Evolutionary conservation across 1,140 invertebrate genomes (phyloP).

Genomic region (Scaptomyza hsui): DNA sequence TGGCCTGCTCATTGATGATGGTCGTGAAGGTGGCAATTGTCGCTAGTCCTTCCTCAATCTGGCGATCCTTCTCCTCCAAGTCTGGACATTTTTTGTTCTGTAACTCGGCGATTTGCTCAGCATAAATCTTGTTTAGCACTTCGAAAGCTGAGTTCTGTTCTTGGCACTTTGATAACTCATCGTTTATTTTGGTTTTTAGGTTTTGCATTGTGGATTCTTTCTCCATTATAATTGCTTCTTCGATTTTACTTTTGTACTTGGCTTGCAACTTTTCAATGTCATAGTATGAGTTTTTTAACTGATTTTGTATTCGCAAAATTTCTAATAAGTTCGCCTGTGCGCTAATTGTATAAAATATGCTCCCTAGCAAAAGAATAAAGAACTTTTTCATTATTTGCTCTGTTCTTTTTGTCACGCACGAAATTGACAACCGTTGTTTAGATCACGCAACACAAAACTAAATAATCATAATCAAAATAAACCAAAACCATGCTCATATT

Average conservation of each 20-base stretch:
- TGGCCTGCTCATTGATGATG: constrained; percentile 36
- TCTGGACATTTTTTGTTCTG: background rate
- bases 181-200: background rate
- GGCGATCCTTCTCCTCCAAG: constrained; percentile 15
- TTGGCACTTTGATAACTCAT: constrained; percentile 23
- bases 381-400: constrained; percentile 21
- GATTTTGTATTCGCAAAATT: constrained; percentile 32
- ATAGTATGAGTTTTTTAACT: constrained; percentile 26
- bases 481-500: constrained; percentile 4
- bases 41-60: constrained; percentile 16
- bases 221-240: constrained; percentile 21
- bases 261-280: constrained; percentile 30
- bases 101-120: constrained; percentile 24
- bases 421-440: constrained; percentile 14
- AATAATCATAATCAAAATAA: constrained; percentile 21
- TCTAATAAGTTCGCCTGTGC: constrained; percentile 20
- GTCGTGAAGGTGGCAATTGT: constrained; percentile 19
- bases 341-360: background rate
- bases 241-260: constrained; percentile 31
- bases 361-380: background rate
- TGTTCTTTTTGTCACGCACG: background rate
- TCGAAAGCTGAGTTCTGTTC: constrained; percentile 28
- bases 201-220: constrained; percentile 8
- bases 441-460: constrained; percentile 33
- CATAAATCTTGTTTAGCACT: constrained; percentile 29